Conservation (phyloP, 2,888 invertebrate genomes). For the Nephrotoma guestfalica region DNA sequence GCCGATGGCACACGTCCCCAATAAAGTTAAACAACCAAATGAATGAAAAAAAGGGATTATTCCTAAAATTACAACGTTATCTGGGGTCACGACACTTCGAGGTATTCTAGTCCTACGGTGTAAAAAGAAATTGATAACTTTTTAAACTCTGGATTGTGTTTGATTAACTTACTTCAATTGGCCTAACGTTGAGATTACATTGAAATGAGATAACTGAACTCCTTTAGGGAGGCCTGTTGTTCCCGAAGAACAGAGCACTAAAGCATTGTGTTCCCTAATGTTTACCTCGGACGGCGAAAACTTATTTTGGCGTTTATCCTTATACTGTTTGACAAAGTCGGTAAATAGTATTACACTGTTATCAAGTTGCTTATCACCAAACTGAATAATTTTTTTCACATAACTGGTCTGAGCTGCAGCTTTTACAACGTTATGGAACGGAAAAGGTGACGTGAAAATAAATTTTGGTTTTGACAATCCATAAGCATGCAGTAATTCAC, state of each 20-base stretch:
- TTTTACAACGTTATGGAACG: conserved; percentile 30
- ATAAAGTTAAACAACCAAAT: conserved; percentile 54
- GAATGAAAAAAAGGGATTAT: conserved; percentile 75
- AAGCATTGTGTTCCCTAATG: conserved; percentile 40
- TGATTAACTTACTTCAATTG: background rate
- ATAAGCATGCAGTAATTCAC: conserved; percentile 52
- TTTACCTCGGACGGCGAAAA: conserved; percentile 19
- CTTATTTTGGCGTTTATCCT: background rate
- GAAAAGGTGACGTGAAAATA: conserved; percentile 43
- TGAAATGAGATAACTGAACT: conserved; percentile 43
- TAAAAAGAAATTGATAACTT: background rate
- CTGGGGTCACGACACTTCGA: conserved; percentile 11
- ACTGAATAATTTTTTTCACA: conserved; percentile 40
- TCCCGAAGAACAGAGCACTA: conserved; percentile 66
- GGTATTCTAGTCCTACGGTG: background rate
- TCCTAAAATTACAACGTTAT: conserved; percentile 36
- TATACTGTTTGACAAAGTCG: conserved; percentile 19
- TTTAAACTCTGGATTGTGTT: background rate
- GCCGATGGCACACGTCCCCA: conserved; percentile 41
- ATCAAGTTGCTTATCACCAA: conserved; percentile 33
- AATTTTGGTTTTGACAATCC: conserved; percentile 54
- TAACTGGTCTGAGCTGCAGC: conserved; percentile 37
- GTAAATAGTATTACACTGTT: background rate
- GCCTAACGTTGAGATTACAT: background rate
- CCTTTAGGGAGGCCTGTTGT: conserved; percentile 68